Conservation (phyloP, 2,888 invertebrate species). For the Sarcophaga rosellei region DNA sequence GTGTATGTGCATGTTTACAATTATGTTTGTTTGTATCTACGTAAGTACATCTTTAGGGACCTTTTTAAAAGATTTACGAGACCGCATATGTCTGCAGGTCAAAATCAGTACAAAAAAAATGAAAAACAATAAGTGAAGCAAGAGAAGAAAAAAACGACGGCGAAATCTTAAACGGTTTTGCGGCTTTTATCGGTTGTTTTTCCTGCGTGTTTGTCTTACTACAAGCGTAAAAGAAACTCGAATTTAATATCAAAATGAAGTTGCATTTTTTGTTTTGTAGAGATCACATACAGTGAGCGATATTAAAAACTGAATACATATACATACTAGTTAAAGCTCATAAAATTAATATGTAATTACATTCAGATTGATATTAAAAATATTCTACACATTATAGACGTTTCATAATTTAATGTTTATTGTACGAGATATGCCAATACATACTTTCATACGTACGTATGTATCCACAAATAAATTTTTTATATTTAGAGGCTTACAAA, state of each 20-base stretch:
- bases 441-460: no score
- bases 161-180: conserved; percentile 53
- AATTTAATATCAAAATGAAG: conserved; percentile 19
- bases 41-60: conserved; percentile 74
- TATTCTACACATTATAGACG: no score
- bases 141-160: conserved; percentile 7
- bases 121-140: conserved; percentile 50
- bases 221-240: conserved; percentile 11
- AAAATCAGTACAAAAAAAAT: conserved; percentile 68
- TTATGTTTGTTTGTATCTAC: neutral
- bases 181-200: conserved; percentile 23
- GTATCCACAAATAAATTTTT: no score
- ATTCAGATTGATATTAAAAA: no score
- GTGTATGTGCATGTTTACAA: conserved; percentile 2
- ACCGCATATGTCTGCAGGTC: conserved; percentile 79
- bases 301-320: neutral
- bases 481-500: no score
- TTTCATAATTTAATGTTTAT: no score
- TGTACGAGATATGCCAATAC: no score
- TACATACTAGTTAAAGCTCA: no score
- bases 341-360: no score
- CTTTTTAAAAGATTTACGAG: conserved; percentile 79
- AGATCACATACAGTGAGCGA: neutral
- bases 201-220: conserved; percentile 2
- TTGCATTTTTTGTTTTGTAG: neutral